Conservation (phyloP, 1,140 invertebrate genomes). For the Globodera rostochiensis region DNA sequence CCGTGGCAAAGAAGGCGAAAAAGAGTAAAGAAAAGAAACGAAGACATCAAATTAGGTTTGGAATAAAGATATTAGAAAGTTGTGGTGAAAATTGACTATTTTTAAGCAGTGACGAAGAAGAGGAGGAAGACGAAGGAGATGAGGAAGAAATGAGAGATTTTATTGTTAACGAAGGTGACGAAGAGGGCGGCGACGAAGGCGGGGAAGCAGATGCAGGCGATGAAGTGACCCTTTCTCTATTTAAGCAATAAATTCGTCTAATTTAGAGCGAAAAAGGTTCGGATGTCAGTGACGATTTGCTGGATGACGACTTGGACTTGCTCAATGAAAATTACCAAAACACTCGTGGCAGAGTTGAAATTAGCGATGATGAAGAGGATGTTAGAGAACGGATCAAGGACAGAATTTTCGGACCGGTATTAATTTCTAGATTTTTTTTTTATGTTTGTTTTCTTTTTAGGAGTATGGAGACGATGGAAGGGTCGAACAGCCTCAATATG, state of each 20-base stretch:
- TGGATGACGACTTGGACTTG: slow-evolving; percentile 96
- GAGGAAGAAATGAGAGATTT: slow-evolving; percentile 47
- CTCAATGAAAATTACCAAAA: slow-evolving; percentile 97
- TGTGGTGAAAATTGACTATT: slow-evolving; percentile 31
- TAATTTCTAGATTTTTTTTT: slow-evolving; percentile 4
- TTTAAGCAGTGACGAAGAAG: slow-evolving; percentile 53
- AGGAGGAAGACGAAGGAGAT: slow-evolving; percentile 48
- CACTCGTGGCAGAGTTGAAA: slow-evolving; percentile 62
- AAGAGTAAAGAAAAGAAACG: slow-evolving; percentile 52
- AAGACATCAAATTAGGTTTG: slow-evolving; percentile 46
- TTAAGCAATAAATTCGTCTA: slow-evolving; percentile 13
- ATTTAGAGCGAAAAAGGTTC: slow-evolving; percentile 52
- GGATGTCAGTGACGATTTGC: slow-evolving; percentile 76
- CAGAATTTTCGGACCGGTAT: slow-evolving; percentile 70
- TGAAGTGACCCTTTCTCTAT: slow-evolving; percentile 13
- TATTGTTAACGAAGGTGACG: slow-evolving; percentile 61
- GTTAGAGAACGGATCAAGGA: slow-evolving; percentile 74
- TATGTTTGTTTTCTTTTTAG: slow-evolving; percentile 3
- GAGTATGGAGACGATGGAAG: slow-evolving; percentile 27
- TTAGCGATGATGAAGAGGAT: slow-evolving; percentile 74
- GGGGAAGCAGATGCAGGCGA: slow-evolving; percentile 40
- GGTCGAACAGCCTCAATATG: slow-evolving; percentile 32
- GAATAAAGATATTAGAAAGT: slow-evolving; percentile 16
- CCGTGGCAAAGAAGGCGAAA: slow-evolving; percentile 52
- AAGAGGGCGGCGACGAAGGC: slow-evolving; percentile 60